Evolutionary conservation across 2,888 invertebrate genomes (phyloP).

Genomic region (Eulithis prunata): DNA sequence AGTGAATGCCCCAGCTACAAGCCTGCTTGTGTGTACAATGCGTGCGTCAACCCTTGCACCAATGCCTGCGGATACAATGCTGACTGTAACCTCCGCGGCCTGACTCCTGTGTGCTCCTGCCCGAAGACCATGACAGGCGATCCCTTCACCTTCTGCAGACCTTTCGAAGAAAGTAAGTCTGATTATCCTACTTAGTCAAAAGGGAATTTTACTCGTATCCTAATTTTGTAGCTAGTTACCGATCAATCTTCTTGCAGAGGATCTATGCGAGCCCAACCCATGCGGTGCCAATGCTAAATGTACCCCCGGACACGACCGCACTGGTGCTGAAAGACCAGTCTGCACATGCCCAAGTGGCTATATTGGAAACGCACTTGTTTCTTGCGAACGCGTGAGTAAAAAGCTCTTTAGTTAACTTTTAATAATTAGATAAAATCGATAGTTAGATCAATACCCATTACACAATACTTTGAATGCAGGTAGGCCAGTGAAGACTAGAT

Average conservation of each 20-base stretch:
- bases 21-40: slow-evolving; percentile 92
- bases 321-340: slow-evolving; percentile 92
- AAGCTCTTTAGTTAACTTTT: background rate
- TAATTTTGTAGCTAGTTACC: no score
- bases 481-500: no score
- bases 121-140: slow-evolving; percentile 94
- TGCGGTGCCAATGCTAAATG: slow-evolving; percentile 92
- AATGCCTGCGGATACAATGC: slow-evolving; percentile 92
- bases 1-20: slow-evolving; percentile 90
- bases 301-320: slow-evolving; percentile 92
- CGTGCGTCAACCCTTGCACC: slow-evolving; percentile 93
- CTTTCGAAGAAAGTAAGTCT: slow-evolving; percentile 90
- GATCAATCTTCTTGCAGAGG: slow-evolving; percentile 77
- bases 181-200: no score
- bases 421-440: no score
- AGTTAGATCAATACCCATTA: no score
- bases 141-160: slow-evolving; percentile 92
- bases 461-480: no score
- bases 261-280: slow-evolving; percentile 94
- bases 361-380: slow-evolving; percentile 89
- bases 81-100: slow-evolving; percentile 90
- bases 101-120: slow-evolving; percentile 94
- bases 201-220: no score
- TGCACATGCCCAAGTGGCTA: slow-evolving; percentile 92
- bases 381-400: slow-evolving; percentile 85